These are phyloP conservation scores for Porites australiensis DNA, from an alignment of 64 coral and sea anemone genomes.

Conservation along the genomic window DNA sequence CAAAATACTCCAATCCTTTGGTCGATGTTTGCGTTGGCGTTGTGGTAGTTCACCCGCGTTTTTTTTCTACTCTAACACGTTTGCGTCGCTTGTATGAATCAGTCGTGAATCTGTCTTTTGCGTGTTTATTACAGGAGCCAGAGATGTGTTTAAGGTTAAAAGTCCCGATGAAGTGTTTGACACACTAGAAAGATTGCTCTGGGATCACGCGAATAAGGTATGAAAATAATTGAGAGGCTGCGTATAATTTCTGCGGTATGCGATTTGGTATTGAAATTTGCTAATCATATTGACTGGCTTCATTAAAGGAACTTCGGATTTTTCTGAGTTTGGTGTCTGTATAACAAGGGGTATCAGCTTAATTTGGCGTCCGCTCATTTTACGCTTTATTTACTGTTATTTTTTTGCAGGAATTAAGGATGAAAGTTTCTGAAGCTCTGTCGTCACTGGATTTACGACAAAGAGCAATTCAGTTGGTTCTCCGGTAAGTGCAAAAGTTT, in stretches of 20 bases:
- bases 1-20: too few species aligned
- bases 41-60: too few species aligned
- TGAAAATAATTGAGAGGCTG: not conserved
- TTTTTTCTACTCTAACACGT: too few species aligned
- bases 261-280: too few species aligned
- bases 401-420: conserved; percentile 75
- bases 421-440: conserved; percentile 79
- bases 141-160: conserved; percentile 85
- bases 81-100: too few species aligned
- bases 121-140: conserved; percentile 48
- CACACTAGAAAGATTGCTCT: conserved; percentile 77
- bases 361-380: not conserved
- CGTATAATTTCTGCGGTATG: too few species aligned
- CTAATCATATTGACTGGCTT: too few species aligned
- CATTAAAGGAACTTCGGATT: too few species aligned
- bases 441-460: conserved; percentile 76
- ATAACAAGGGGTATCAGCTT: too few species aligned
- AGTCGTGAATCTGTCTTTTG: not conserved
- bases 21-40: too few species aligned
- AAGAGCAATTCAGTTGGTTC: conserved; percentile 72
- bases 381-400: not conserved
- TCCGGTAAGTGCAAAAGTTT: conserved; percentile 40
- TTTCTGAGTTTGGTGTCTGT: too few species aligned
- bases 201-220: conserved; percentile 97
- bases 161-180: conserved; percentile 82